phyloP scores from a whole-genome alignment of 2,888 invertebrate genomes.

The Mantis religiosa region DNA sequence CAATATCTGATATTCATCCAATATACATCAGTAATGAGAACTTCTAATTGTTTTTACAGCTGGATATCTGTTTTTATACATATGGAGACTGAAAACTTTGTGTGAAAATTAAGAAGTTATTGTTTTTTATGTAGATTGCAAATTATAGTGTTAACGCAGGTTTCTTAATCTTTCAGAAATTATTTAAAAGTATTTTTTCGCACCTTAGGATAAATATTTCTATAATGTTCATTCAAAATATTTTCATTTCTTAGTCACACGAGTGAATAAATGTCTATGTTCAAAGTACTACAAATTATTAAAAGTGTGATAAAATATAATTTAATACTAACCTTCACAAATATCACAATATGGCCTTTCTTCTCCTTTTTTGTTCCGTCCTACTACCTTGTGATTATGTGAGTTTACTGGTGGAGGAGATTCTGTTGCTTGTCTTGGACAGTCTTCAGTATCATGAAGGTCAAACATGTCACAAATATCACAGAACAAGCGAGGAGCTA shows the following conservation, averaged over 20 bases:
- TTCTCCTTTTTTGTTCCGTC: slow-evolving; percentile 41
- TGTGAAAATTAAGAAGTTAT: too few relatives aligned
- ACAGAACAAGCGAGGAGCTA: slow-evolving; percentile 84
- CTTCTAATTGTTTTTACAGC: background rate
- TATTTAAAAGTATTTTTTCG: too few relatives aligned
- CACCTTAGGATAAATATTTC: too few relatives aligned
- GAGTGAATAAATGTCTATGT: too few relatives aligned
- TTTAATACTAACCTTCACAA: slow-evolving; percentile 71
- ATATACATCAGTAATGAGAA: background rate
- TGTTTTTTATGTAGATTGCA: background rate
- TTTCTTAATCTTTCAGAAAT: too few relatives aligned
- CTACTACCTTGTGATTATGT: slow-evolving; percentile 41
- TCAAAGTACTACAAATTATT: background rate
- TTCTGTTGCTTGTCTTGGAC: slow-evolving; percentile 73
- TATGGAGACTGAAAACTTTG: background rate
- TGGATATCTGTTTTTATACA: background rate
- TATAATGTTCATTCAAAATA: too few relatives aligned
- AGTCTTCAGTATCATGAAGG: slow-evolving; percentile 95
- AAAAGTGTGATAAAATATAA: background rate
- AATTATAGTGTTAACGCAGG: too few relatives aligned
- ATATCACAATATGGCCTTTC: slow-evolving; percentile 82
- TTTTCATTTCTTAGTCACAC: too few relatives aligned
- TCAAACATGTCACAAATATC: slow-evolving; percentile 98
- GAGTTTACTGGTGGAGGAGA: slow-evolving; percentile 53
- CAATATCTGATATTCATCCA: background rate